Evolutionary conservation across 1,140 invertebrate species (phyloP), one percentile per base, ranked within the genome.

Genomic region (Caenorhabditis tropicalis): DNA sequence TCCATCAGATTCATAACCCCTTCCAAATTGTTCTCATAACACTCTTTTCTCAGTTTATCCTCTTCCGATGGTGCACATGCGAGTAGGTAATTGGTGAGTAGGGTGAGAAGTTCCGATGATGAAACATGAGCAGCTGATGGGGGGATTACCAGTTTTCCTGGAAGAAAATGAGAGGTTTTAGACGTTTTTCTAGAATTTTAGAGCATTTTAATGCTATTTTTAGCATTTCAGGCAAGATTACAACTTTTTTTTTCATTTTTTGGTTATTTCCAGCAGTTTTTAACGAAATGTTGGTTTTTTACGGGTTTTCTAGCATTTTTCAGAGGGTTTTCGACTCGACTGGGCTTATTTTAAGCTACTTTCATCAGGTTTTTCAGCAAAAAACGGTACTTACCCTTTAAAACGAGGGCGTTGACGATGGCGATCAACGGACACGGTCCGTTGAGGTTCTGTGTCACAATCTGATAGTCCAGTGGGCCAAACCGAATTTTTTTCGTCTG

Each of bases 381-480:
- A 24, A 80, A 80, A 24, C 10, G 21, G 19, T 0, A 5, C 21
- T 53, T 58, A 81, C 79, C 48, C 15, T 81, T 74, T 16, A 81
- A 53, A 81, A 81, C 51, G 15, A 81, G 27, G 0, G 79, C 48
- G 31, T 81, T 81, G 46, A 81, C 53, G 15, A 81, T 39, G 5
- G 79, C 48, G 15, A 81, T 58, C 0, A 81, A 12, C 0, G 79
- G 79, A 81, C 79, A 81, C 9, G 79, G 79, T 16, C 79, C 79
- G 19, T 81, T 81, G 19, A 39, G 6, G 21, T 81, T 81, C 21
- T 81, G 79, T 7, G 79, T 81, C 12, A 81, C 79, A 56, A 81
- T 81, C 27, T 29, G 48, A 24, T 81, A 53, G 12, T 51, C 51
- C 7, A 51, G 27, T 31, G 79, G 79, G 12, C 79, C 79, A 27